phyloP scores from a whole-genome alignment of 2,797 vertebrate species.

The Pogonophryne albipinna region DNA sequence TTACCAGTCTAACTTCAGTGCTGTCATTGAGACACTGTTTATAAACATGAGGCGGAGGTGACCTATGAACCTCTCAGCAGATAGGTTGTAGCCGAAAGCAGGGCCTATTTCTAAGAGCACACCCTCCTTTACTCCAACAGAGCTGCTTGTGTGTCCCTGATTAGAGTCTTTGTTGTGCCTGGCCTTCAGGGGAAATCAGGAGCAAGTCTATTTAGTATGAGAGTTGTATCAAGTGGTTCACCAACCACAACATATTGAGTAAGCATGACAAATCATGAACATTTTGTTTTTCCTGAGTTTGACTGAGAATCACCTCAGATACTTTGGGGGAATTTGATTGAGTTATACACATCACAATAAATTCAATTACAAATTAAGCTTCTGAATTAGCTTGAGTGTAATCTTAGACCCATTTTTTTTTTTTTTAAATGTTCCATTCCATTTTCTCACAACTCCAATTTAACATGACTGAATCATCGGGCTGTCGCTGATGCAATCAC shows the following conservation, averaged over 20 bases:
- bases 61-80: constrained; percentile 84
- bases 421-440: neutral
- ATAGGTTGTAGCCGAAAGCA: constrained; percentile 66
- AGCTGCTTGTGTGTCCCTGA: constrained; percentile 66
- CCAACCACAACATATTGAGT: constrained; percentile 16
- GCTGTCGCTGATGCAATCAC: constrained; percentile 4
- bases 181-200: constrained; percentile 47
- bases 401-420: no score
- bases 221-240: constrained; percentile 14
- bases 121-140: constrained; percentile 57
- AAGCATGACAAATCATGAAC: neutral
- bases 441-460: neutral
- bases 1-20: constrained; percentile 63
- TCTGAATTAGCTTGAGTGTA: neutral
- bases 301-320: no score
- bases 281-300: no score
- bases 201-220: constrained; percentile 17
- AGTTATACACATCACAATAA: no score
- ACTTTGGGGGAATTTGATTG: no score
- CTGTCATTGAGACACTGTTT: constrained; percentile 75
- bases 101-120: constrained; percentile 69
- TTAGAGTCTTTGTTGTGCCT: constrained; percentile 72
- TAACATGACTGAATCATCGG: neutral
- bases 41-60: constrained; percentile 81
- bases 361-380: no score